Conservation (phyloP, 2,888 invertebrate species). For the Drosophila pseudotalamancana region DNA sequence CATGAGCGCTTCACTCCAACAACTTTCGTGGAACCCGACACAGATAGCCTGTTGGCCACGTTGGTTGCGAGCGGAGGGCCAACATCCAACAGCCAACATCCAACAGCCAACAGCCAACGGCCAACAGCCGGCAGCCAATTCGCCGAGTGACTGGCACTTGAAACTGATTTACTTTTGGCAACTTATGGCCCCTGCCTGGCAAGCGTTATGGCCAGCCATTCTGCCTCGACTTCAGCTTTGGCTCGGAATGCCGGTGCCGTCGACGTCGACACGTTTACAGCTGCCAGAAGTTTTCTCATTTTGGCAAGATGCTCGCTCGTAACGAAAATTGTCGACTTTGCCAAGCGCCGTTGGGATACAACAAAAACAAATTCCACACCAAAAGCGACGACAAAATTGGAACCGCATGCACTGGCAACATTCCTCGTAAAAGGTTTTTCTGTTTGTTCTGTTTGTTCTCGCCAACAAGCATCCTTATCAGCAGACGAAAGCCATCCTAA, state of each 20-base stretch:
- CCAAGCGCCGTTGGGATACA: conserved; percentile 63
- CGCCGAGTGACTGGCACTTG: conserved; percentile 64
- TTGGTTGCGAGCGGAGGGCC: conserved; percentile 38
- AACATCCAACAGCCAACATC: conserved; percentile 27
- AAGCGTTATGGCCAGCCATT: conserved; percentile 45
- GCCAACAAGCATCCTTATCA: conserved; percentile 65
- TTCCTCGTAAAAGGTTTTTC: conserved; percentile 75
- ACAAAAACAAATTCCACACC: conserved; percentile 25
- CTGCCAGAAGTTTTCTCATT: conserved; percentile 78
- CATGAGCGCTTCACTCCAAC: conserved; percentile 6
- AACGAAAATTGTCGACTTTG: conserved; percentile 74
- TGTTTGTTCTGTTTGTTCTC: conserved; percentile 58
- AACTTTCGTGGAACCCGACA: conserved; percentile 20
- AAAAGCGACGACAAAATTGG: conserved; percentile 40
- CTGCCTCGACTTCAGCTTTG: conserved; percentile 16
- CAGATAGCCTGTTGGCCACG: conserved; percentile 31
- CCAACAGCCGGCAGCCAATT: conserved; percentile 60
- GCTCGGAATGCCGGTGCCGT: conserved; percentile 21
- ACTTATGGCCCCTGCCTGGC: conserved; percentile 57
- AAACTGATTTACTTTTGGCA: conserved; percentile 79
- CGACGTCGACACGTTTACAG: conserved; percentile 69
- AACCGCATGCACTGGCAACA: conserved; percentile 64
- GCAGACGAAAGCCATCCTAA: conserved; percentile 72
- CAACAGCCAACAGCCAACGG: not conserved
- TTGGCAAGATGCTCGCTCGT: conserved; percentile 72